A percentile compares a stretch with the other conserved stretches of the same genome.
Conservation (phyloP, 2,113 vertebrate genomes). For the Pelusios castaneus region DNA sequence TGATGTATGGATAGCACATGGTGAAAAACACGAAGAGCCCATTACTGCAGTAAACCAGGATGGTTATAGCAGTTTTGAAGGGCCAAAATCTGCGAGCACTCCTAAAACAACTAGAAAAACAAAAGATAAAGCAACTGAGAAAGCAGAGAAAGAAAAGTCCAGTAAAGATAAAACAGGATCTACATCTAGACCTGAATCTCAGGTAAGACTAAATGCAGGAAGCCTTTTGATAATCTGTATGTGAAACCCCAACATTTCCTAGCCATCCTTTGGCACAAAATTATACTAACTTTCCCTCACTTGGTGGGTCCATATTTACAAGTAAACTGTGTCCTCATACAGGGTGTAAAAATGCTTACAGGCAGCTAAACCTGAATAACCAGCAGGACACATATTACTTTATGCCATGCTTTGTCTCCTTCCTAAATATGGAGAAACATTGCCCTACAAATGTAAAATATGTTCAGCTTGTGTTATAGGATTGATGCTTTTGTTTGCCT, state of each 20-base stretch:
- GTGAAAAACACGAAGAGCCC: slow-evolving; percentile 73
- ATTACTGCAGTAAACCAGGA: slow-evolving; percentile 23
- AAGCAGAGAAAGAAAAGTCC: slow-evolving; percentile 74
- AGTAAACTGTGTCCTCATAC: background rate
- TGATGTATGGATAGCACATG: slow-evolving; percentile 54
- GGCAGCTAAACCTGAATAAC: background rate
- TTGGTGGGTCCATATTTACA: background rate
- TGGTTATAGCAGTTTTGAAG: slow-evolving; percentile 57
- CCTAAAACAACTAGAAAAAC: slow-evolving; percentile 72
- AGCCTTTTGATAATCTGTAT: background rate
- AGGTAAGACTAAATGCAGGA: slow-evolving; percentile 56
- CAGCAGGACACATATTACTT: background rate
- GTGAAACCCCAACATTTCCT: background rate
- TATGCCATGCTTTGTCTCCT: background rate
- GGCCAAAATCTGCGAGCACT: slow-evolving; percentile 69
- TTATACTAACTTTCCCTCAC: background rate
- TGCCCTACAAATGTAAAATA: background rate
- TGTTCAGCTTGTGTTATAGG: background rate
- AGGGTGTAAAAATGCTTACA: background rate
- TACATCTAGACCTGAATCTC: slow-evolving; percentile 59
- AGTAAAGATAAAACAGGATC: slow-evolving; percentile 68
- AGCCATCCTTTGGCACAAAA: background rate
- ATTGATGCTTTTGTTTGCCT: background rate
- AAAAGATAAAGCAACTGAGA: slow-evolving; percentile 78
- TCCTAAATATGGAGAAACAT: background rate